These are phyloP conservation scores for Strix uralensis DNA, from an alignment of 2,113 vertebrate species.

Conservation along the genomic window DNA sequence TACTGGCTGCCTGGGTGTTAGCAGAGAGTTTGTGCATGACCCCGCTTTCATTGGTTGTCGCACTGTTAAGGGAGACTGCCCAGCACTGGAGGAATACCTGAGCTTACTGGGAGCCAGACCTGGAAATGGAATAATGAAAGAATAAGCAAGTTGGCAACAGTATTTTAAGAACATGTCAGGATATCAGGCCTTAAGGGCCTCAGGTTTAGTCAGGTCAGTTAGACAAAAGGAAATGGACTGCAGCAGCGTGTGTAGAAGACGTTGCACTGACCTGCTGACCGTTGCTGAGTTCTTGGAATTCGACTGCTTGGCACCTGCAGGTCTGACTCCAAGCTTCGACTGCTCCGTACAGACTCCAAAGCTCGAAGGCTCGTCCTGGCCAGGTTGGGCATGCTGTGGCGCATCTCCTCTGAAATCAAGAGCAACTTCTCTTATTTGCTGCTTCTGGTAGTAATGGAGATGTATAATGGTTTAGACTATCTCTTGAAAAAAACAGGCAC, in stretches of 20 bases:
- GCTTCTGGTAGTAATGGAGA: neutral
- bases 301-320: slow-evolving; percentile 87
- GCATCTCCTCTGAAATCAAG: slow-evolving; percentile 82
- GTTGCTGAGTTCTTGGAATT: slow-evolving; percentile 84
- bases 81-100: slow-evolving; percentile 66
- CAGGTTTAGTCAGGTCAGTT: neutral
- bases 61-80: slow-evolving; percentile 76
- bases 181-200: neutral
- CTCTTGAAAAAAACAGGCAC: fast-evolving
- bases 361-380: slow-evolving; percentile 85
- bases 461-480: fast-evolving
- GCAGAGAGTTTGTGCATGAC: slow-evolving; percentile 69
- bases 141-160: neutral
- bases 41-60: slow-evolving; percentile 80
- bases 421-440: neutral
- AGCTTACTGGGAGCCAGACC: slow-evolving; percentile 80
- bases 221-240: fast-evolving
- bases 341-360: slow-evolving; percentile 86
- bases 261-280: slow-evolving; percentile 80
- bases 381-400: slow-evolving; percentile 92
- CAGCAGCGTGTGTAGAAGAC: fast-evolving
- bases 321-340: slow-evolving; percentile 90
- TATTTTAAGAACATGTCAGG: neutral
- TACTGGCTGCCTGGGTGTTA: slow-evolving; percentile 69
- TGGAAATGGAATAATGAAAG: neutral